A percentile compares a stretch with the other conserved stretches of the same genome.
phyloP scores from a whole-genome alignment of 1,140 invertebrate genomes.

The Chelonus insularis region DNA sequence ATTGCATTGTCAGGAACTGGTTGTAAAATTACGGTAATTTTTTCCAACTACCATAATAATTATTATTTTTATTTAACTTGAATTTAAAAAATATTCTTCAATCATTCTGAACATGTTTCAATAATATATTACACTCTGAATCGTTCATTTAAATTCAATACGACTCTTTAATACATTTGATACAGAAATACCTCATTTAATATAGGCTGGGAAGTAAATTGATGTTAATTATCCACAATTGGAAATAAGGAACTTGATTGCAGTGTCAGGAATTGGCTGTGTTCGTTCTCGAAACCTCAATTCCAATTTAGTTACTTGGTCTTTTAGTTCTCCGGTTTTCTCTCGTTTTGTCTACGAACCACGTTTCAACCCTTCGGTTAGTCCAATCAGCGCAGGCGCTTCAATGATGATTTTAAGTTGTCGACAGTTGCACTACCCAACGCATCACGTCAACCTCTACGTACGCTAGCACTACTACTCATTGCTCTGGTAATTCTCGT shows the following conservation, averaged over 20 bases:
- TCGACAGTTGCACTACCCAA: conserved; percentile 4
- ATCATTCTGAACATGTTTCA: no score
- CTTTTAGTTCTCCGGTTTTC: background rate
- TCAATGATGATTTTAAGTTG: conserved; percentile 2
- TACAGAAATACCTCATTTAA: no score
- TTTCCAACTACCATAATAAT: no score
- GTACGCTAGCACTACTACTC: background rate
- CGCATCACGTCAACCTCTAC: conserved; percentile 12
- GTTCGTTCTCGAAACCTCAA: background rate
- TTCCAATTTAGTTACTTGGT: background rate
- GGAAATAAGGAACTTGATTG: background rate
- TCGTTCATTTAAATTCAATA: no score
- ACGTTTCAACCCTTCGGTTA: background rate
- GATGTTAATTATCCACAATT: background rate
- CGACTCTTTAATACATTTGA: no score
- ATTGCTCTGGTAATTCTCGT: background rate
- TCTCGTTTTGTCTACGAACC: background rate
- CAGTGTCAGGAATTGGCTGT: background rate
- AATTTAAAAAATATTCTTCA: no score
- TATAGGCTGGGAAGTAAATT: no score
- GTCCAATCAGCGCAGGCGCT: conserved; percentile 7
- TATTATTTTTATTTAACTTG: no score
- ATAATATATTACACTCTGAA: no score
- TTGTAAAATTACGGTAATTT: no score
- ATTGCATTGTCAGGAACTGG: no score